These are phyloP conservation scores for Periophthalmus magnuspinnatus DNA, from an alignment of 2,797 vertebrate species.

Conservation along the genomic window DNA sequence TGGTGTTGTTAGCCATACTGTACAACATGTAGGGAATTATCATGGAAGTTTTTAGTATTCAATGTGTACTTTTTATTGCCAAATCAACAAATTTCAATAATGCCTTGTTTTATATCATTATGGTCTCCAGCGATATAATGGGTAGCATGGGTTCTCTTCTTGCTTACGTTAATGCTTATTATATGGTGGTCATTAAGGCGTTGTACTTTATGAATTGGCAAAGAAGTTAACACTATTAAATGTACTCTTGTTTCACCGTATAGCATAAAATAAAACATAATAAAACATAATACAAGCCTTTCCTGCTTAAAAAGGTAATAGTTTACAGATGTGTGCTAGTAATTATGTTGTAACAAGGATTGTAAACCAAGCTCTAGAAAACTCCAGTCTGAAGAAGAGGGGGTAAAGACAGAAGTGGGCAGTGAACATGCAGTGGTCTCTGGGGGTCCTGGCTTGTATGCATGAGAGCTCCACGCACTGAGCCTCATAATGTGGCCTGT, in stretches of 20 bases:
- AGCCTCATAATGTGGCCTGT: conserved; percentile 50
- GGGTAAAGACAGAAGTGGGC: conserved; percentile 32
- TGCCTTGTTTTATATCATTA: background rate
- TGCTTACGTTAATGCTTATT: background rate
- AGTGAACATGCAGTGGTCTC: conserved; percentile 50
- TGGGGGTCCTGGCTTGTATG: conserved; percentile 33
- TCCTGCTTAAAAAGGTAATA: background rate
- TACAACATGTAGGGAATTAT: background rate
- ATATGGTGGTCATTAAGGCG: background rate
- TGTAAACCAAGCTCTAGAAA: background rate
- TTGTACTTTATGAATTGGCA: background rate
- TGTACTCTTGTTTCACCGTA: background rate
- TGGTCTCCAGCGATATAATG: background rate
- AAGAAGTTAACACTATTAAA: background rate
- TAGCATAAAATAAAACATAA: background rate
- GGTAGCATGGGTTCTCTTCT: background rate
- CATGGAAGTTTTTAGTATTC: background rate
- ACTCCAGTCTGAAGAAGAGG: conserved; percentile 26
- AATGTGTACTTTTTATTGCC: background rate
- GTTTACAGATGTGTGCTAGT: background rate
- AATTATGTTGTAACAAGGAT: background rate
- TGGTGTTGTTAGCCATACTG: background rate
- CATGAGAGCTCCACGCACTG: conserved; percentile 48
- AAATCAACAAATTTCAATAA: background rate
- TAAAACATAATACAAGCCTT: background rate